A percentile compares a stretch with the other conserved stretches of the same genome.
Evolutionary conservation across 2,797 vertebrate species (phyloP).

Genomic region (Sebastes matsubarae): DNA sequence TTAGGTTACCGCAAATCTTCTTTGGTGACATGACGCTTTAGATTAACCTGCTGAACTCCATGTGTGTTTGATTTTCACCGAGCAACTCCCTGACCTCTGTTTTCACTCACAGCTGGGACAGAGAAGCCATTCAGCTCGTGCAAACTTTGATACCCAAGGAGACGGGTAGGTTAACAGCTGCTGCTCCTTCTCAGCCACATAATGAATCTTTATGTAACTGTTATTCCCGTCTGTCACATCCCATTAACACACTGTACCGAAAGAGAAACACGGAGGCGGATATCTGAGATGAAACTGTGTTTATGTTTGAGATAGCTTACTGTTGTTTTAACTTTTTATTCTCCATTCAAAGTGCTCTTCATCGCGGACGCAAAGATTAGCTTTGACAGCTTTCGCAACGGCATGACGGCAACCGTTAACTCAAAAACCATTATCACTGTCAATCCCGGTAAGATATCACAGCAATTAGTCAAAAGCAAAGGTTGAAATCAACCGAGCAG

Average conservation of each 20-base stretch:
- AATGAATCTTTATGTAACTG: slow-evolving; percentile 52
- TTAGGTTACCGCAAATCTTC: slow-evolving; percentile 31
- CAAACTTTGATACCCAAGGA: slow-evolving; percentile 90
- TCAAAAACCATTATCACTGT: slow-evolving; percentile 95
- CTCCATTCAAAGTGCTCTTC: slow-evolving; percentile 89
- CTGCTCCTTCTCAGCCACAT: slow-evolving; percentile 46
- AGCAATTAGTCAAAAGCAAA: background rate
- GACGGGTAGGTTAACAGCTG: slow-evolving; percentile 85
- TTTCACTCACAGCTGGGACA: slow-evolving; percentile 91
- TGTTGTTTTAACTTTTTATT: slow-evolving; percentile 53
- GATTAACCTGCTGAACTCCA: slow-evolving; percentile 39
- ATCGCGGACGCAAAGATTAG: slow-evolving; percentile 91
- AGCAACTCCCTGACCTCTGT: slow-evolving; percentile 57
- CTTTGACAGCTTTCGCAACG: slow-evolving; percentile 93
- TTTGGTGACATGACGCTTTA: slow-evolving; percentile 35
- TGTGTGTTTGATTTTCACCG: slow-evolving; percentile 62
- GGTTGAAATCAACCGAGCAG: background rate
- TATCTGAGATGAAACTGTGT: slow-evolving; percentile 55
- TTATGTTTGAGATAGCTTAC: slow-evolving; percentile 44
- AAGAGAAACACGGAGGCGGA: slow-evolving; percentile 27
- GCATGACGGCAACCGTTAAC: slow-evolving; percentile 92
- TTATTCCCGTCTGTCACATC: slow-evolving; percentile 58
- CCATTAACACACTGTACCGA: slow-evolving; percentile 35
- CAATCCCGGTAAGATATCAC: slow-evolving; percentile 89
- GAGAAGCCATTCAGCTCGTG: slow-evolving; percentile 90